These are phyloP conservation scores for Ictalurus furcatus DNA, from an alignment of 2,113 vertebrate genomes.

Conservation along the genomic window DNA sequence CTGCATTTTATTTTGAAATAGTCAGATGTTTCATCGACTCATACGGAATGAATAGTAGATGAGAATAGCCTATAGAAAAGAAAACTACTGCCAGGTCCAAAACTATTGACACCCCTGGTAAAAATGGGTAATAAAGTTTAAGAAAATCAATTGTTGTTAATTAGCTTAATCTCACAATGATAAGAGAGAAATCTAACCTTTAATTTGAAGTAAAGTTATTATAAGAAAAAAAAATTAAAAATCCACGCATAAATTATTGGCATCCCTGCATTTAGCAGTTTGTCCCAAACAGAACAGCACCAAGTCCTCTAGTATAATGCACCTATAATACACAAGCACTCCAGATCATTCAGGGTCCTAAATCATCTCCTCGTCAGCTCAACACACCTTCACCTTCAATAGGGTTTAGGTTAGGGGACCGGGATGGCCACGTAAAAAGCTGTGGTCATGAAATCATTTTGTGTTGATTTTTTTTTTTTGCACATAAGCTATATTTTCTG, in stretches of 20 bases:
- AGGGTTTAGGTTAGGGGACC: too few species aligned
- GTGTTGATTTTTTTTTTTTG: neutral
- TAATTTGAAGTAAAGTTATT: neutral
- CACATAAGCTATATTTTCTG: neutral
- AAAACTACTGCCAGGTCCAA: neutral
- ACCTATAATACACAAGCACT: neutral
- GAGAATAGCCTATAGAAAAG: neutral
- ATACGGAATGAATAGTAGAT: too few species aligned
- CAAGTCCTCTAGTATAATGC: neutral
- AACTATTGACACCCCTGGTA: too few species aligned
- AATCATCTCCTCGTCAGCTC: too few species aligned
- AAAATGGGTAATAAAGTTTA: too few species aligned
- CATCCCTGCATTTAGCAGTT: neutral
- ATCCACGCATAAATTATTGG: neutral
- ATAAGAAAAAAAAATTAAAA: neutral
- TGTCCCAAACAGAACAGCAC: too few species aligned
- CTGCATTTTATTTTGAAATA: neutral
- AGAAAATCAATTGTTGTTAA: neutral
- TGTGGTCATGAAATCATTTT: neutral
- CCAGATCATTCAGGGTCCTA: neutral
- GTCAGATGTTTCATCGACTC: neutral
- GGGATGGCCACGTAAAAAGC: too few species aligned
- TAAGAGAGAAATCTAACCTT: neutral
- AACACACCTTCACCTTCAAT: too few species aligned
- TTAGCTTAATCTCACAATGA: neutral